Evolutionary conservation across 2,888 invertebrate genomes (phyloP), one percentile per base, ranked within the genome.

Genomic region (Hydraecia micacea): DNA sequence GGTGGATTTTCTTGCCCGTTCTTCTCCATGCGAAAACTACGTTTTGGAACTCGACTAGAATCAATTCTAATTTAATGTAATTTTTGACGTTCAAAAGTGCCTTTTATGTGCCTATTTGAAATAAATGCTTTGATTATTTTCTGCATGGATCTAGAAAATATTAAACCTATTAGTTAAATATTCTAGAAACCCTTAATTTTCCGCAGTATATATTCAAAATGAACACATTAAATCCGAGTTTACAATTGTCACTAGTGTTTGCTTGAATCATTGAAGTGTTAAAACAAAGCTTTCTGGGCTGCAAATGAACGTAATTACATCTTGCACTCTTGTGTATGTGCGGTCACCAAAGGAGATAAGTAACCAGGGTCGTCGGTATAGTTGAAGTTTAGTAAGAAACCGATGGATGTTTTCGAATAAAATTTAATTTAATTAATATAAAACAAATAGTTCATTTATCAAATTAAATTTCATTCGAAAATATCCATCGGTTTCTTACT

Each of bases 231-330:
- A 49, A 32, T 13, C 15, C 0, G 18, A 15, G 55, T 58, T 75
- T n/a, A 49, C 55, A 58, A 58, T 49, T 58, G 76, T 21, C 25
- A 28, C 66, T 65, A 65, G 52, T 77, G 15, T 80, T 60, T 46
- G 46, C n/a, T 62, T 71, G 46, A 71, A 79, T 39, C 15, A 60
- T 69, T 39, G 25, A 39, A 69, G 68, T 58, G 39, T 46, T 52
- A 66, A 63, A 72, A 73, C 36, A 79, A 80, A 42, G 52, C 28
- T 75, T 58, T 21, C 42, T 36, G n/a, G 65, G 46, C 28, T 58
- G 32, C 58, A 73, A 82, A 58, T 71, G 32, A 66, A 66, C 6
- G 13, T 36, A 77, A 70, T 76, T 58, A 65, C 25, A 68, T 52
- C 21, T 65, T 65, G 32, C 72, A 62, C 32, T 60, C 25, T 46